Conservation (phyloP, 2,113 vertebrate genomes). For the Mormyrus lacerda region DNA sequence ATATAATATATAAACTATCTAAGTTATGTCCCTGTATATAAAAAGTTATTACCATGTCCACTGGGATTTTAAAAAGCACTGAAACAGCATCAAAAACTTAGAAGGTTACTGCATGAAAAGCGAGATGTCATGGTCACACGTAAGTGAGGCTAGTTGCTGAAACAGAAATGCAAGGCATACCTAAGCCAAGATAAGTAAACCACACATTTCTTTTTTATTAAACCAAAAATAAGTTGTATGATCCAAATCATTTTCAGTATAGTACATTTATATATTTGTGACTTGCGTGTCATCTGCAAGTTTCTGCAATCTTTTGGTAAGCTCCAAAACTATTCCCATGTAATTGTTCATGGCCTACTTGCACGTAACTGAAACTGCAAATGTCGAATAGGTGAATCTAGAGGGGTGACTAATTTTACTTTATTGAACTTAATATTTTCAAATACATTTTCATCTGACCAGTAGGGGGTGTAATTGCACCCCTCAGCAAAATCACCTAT, state of each 20-base stretch:
- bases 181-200: background rate
- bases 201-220: background rate
- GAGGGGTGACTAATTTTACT: background rate
- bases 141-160: background rate
- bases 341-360: background rate
- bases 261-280: background rate
- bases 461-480: background rate
- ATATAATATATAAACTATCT: background rate
- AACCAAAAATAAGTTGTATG: background rate
- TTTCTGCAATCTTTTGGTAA: background rate
- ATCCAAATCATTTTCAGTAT: background rate
- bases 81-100: background rate
- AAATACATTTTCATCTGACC: background rate
- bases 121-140: background rate
- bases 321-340: background rate
- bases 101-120: background rate
- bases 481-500: background rate
- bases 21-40: background rate
- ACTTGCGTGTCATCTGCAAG: background rate
- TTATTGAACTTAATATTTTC: background rate
- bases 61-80: background rate
- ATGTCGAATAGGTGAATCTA: background rate
- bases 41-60: background rate
- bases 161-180: background rate
- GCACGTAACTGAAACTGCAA: background rate